Conservation (phyloP, 2,888 invertebrate genomes). For the Chydorus sphaericus region DNA sequence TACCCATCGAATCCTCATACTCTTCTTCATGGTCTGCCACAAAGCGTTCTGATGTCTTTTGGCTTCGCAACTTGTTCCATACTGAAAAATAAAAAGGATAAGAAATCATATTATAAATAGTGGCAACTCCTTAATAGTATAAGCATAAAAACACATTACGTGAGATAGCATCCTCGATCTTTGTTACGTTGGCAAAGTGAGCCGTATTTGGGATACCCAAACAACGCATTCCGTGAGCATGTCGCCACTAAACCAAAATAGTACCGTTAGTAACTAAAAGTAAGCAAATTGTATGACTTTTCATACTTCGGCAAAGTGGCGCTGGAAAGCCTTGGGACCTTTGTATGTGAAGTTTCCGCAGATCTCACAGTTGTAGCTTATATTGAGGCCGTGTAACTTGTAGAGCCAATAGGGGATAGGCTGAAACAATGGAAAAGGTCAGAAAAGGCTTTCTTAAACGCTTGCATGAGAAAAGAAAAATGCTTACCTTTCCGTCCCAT, state of each 20-base stretch:
- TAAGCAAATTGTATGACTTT: slow-evolving; percentile 6
- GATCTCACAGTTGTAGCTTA: slow-evolving; percentile 97
- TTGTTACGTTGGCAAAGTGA: slow-evolving; percentile 98
- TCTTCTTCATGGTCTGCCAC: slow-evolving; percentile 95
- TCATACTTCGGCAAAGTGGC: slow-evolving; percentile 69
- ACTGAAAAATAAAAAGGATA: slow-evolving; percentile 40
- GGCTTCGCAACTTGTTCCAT: slow-evolving; percentile 93
- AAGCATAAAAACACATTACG: slow-evolving; percentile 39
- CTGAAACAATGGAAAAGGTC: slow-evolving; percentile 24
- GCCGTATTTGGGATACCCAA: slow-evolving; percentile 98
- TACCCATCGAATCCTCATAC: slow-evolving; percentile 95
- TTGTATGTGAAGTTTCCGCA: slow-evolving; percentile 98
- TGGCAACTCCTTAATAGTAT: not conserved
- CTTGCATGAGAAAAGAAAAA: not conserved
- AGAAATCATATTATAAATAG: slow-evolving; percentile 9
- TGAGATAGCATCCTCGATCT: slow-evolving; percentile 92
- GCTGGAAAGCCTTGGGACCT: slow-evolving; percentile 97
- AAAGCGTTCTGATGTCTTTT: slow-evolving; percentile 91
- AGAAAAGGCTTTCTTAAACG: not conserved
- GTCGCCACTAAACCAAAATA: slow-evolving; percentile 42
- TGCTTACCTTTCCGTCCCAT: slow-evolving; percentile 84
- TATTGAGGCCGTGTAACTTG: slow-evolving; percentile 95
- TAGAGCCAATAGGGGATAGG: slow-evolving; percentile 91
- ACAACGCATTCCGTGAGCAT: slow-evolving; percentile 86
- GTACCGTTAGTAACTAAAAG: slow-evolving; percentile 19